phyloP scores from a whole-genome alignment of 53 echinoderm and acorn worm species.

The Henricia sp. region DNA sequence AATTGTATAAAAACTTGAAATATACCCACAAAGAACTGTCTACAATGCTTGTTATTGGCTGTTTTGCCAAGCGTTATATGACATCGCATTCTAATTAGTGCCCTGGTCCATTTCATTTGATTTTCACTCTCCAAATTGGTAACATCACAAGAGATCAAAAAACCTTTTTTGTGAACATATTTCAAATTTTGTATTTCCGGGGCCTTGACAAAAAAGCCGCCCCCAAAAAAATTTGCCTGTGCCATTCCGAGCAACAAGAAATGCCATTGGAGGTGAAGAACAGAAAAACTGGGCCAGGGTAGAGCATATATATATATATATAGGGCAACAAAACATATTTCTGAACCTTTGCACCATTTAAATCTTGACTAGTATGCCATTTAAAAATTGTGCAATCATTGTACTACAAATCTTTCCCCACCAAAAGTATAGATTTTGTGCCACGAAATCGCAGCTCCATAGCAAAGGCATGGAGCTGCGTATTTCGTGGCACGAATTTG shows the following conservation, averaged over 20 bases:
- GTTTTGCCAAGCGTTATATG: neutral
- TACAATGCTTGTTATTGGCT: too few species aligned
- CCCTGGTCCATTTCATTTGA: conserved; percentile 21
- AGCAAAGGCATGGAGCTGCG: too few species aligned
- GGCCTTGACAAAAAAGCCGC: neutral
- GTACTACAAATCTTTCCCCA: too few species aligned
- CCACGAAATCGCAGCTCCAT: too few species aligned
- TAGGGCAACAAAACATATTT: too few species aligned
- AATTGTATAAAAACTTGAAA: neutral
- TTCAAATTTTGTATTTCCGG: neutral
- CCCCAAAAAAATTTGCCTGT: conserved; percentile 79
- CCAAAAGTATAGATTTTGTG: too few species aligned
- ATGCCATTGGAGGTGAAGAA: conserved; percentile 77
- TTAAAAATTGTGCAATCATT: too few species aligned
- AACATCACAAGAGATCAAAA: neutral
- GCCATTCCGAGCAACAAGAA: conserved; percentile 79
- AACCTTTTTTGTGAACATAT: neutral
- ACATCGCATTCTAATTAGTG: neutral
- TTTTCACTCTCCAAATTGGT: conserved; percentile 43
- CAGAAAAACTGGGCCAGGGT: conserved; percentile 43
- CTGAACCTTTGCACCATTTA: too few species aligned
- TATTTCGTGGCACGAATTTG: too few species aligned
- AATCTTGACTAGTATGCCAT: too few species aligned
- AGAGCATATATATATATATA: neutral
- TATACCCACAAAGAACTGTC: neutral